Base-by-base conservation (phyloP, 2,888 invertebrate genomes). In the Portevinia maculata region DNA sequence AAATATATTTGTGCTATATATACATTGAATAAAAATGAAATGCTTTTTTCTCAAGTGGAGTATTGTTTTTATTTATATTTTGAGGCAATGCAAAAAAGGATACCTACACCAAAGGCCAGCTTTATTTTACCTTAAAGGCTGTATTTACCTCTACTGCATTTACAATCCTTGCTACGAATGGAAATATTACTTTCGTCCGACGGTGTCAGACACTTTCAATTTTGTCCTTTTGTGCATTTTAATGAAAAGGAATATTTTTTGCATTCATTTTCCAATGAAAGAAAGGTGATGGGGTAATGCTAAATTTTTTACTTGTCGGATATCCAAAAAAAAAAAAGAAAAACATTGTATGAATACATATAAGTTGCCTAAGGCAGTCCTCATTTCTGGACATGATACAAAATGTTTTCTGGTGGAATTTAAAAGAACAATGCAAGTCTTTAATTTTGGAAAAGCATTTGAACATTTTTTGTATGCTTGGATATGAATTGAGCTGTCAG, bases 1-100 rank as follows among this genome's bases (percentile, higher is more conserved):
- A 75, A 67, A 83, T 75, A 81, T 81, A 81, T 81, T 83, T 83
- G 83, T 83, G 76, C 83, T 83, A 83, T 76, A 81, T 71, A 83
- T 65, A 83, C 76, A 73, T 83, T 83, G 78, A 83, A 83, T 83
- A 83, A 83, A 83, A 83, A 76, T 78, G 71, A 52, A 71, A 76
- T 83, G 83, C 83, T 83, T 83, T 76, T 79, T 81, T 76, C 75
- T 76, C 64, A 76, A 81, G 8, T 6, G 7, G 8, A 6, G 7
- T 3, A n/a, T 9, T 15, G 48, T 39, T 46, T 69, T 28, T 32
- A 1, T 11, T 30, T 19, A 53, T 3, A 5, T 41, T 15, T 0
- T 39, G n/a, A n/a, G n/a, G n/a, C n/a, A n/a, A n/a, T n/a, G n/a
- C n/a, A n/a, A n/a, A n/a, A n/a, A n/a, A n/a, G n/a, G n/a, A n/a